Evolutionary conservation across 2,888 invertebrate species (phyloP).

Genomic region (Machimus rusticus): DNA sequence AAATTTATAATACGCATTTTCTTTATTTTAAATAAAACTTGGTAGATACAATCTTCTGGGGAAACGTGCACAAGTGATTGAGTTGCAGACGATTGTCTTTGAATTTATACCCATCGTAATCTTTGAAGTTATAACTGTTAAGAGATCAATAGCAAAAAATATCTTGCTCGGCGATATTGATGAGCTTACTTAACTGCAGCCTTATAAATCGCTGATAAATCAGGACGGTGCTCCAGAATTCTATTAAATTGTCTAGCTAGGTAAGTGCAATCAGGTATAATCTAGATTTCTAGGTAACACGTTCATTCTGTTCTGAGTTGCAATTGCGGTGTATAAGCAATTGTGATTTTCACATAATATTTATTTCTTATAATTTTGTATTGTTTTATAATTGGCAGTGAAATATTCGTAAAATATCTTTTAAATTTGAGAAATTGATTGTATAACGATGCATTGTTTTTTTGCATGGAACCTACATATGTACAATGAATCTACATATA

Average conservation of each 20-base stretch:
- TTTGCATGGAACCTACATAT: no score
- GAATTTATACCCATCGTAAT: not conserved
- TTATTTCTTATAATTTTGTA: not conserved
- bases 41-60: not conserved
- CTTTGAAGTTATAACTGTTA: not conserved
- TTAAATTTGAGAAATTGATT: no score
- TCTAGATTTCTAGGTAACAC: not conserved
- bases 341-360: not conserved
- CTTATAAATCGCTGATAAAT: not conserved
- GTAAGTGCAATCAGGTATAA: not conserved
- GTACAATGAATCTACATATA: no score
- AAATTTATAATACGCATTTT: not conserved
- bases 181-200: not conserved
- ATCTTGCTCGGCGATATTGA: not conserved
- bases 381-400: not conserved
- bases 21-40: not conserved
- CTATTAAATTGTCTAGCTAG: not conserved
- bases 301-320: not conserved
- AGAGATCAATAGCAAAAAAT: not conserved
- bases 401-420: no score
- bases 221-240: not conserved
- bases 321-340: not conserved
- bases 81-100: not conserved
- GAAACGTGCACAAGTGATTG: not conserved
- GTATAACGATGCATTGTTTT: no score